phyloP scores from a whole-genome alignment of 2,888 invertebrate genomes.

The Oxytorus armatus region DNA sequence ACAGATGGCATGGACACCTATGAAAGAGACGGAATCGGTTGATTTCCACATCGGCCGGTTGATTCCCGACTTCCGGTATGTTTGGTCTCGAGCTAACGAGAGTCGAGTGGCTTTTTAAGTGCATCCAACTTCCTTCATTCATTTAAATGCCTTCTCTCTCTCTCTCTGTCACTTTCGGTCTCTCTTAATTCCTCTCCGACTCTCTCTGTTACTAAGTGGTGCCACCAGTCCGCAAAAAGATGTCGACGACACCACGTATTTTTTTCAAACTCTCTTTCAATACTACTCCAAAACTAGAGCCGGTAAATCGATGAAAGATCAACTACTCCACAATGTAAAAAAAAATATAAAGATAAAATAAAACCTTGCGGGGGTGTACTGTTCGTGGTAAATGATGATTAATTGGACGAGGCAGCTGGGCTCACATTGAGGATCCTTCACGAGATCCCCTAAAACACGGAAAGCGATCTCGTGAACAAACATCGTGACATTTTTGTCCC shows the following conservation, averaged over 20 bases:
- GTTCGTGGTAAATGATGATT: conserved; percentile 31
- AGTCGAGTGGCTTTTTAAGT: conserved; percentile 67
- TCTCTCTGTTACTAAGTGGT: conserved; percentile 17
- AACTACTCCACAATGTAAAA: neutral
- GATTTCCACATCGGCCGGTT: conserved; percentile 61
- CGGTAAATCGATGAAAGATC: conserved; percentile 17
- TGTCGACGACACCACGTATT: neutral
- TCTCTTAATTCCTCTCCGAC: neutral
- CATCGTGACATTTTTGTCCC: conserved; percentile 39
- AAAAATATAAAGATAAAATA: neutral
- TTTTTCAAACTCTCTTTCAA: neutral
- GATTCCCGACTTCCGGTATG: conserved; percentile 62
- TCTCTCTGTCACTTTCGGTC: conserved; percentile 7
- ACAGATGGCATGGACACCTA: conserved; percentile 6
- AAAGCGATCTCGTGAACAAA: conserved; percentile 63
- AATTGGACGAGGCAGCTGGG: conserved; percentile 53
- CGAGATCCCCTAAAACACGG: conserved; percentile 54
- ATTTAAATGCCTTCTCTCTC: neutral
- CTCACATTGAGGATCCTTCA: conserved; percentile 34
- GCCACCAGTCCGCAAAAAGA: neutral
- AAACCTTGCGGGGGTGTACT: neutral
- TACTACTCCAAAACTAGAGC: neutral
- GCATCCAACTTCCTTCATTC: conserved; percentile 51
- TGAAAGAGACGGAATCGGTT: neutral
- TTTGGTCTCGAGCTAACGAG: conserved; percentile 63